These are phyloP conservation scores for Rhizomys pruinosus DNA, from an alignment of 2,113 vertebrate species.

Conservation along the genomic window DNA sequence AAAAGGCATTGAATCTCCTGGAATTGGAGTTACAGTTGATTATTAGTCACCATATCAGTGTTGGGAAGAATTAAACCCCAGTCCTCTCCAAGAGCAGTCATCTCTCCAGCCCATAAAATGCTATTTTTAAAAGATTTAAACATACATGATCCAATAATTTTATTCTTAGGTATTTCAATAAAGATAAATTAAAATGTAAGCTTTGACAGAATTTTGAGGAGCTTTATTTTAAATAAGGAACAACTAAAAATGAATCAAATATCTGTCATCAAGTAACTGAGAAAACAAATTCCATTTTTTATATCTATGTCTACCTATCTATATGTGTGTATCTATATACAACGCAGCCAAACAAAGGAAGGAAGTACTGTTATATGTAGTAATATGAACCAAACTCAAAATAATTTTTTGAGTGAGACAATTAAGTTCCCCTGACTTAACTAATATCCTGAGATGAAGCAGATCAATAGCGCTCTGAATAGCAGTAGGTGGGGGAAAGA, in stretches of 20 bases:
- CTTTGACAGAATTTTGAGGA: not conserved
- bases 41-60: too few relatives aligned
- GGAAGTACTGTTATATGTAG: not conserved
- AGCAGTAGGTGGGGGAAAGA: not conserved
- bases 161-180: not conserved
- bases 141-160: not conserved
- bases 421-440: too few relatives aligned
- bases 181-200: not conserved
- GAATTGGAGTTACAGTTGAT: too few relatives aligned
- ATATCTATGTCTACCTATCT: not conserved
- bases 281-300: not conserved
- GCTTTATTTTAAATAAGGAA: not conserved
- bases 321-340: not conserved
- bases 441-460: not conserved
- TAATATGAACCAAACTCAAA: conserved; percentile 9
- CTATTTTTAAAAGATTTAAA: too few relatives aligned
- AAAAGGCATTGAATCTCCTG: too few relatives aligned
- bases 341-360: not conserved
- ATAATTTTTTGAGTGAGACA: not conserved
- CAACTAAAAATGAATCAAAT: not conserved
- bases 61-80: too few relatives aligned
- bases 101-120: too few relatives aligned
- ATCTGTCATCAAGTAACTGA: not conserved
- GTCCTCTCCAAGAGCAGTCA: too few relatives aligned
- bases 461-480: not conserved